Conservation (phyloP, 2,797 vertebrate species). For the Eulemur rubriventer region DNA sequence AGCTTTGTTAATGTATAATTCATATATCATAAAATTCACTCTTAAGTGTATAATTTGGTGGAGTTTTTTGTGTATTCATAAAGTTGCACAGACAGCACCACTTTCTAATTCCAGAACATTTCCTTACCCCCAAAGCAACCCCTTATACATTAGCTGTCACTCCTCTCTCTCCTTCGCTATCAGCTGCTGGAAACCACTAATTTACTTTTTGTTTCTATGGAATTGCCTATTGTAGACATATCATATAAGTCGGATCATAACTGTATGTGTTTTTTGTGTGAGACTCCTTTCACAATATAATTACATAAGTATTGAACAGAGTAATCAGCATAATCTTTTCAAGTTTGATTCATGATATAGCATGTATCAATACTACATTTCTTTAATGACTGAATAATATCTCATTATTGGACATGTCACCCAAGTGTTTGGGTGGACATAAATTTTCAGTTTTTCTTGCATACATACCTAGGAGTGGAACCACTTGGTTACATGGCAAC, state of each 20-base stretch:
- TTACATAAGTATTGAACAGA: no score
- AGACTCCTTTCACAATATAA: background rate
- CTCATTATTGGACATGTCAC: background rate
- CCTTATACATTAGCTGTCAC: background rate
- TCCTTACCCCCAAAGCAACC: accelerated
- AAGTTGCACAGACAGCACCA: background rate
- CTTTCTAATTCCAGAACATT: background rate
- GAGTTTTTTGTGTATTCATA: background rate
- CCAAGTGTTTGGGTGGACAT: background rate
- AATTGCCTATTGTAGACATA: background rate
- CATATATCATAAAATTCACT: background rate
- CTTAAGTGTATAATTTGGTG: background rate
- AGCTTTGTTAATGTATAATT: background rate
- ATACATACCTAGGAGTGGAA: background rate
- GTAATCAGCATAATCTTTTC: background rate
- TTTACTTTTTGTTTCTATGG: background rate
- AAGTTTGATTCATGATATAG: background rate
- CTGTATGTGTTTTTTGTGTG: background rate
- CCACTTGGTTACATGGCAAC: background rate
- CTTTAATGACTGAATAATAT: background rate
- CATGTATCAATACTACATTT: background rate
- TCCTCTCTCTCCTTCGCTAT: background rate
- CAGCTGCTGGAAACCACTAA: background rate
- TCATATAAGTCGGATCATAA: background rate
- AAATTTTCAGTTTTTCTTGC: background rate